These are phyloP conservation scores for Nematopogon swammerdamellus DNA, from an alignment of 2,888 invertebrate genomes.

Conservation along the genomic window DNA sequence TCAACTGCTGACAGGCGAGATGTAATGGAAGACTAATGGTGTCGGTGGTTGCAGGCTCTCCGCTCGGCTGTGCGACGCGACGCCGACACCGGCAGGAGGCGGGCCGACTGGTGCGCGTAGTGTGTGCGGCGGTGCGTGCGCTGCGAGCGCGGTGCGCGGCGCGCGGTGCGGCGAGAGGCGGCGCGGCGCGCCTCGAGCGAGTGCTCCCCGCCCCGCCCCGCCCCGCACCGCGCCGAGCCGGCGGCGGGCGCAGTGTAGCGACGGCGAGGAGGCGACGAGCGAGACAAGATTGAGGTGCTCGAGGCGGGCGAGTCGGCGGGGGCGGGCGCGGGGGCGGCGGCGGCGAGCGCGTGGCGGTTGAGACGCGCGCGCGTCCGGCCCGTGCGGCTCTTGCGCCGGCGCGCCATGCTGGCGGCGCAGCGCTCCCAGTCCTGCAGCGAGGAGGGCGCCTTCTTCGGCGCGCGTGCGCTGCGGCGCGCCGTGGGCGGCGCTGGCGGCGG, in stretches of 20 bases:
- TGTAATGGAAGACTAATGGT: too few species aligned
- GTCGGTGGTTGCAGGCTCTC: too few species aligned
- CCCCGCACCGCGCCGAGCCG: background rate
- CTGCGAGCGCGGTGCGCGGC: constrained; percentile 12
- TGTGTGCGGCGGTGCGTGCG: constrained; percentile 17
- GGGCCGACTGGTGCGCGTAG: too few species aligned
- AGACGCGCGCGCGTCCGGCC: constrained; percentile 54
- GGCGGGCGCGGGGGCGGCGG: constrained; percentile 54
- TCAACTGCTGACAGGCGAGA: too few species aligned
- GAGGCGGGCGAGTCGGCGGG: constrained; percentile 45
- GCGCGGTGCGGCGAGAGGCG: too few species aligned
- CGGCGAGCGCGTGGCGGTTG: constrained; percentile 45
- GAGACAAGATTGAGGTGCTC: constrained; percentile 49
- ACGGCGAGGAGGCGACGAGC: background rate
- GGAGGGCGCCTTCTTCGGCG: constrained; percentile 54
- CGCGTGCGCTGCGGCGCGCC: constrained; percentile 54
- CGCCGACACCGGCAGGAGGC: too few species aligned
- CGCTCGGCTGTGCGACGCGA: too few species aligned
- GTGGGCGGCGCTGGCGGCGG: constrained; percentile 57
- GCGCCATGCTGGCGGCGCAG: constrained; percentile 52
- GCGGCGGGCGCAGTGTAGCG: constrained; percentile 1
- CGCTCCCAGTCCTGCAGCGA: constrained; percentile 55
- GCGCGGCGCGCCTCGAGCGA: constrained; percentile 15
- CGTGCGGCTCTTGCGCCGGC: constrained; percentile 37
- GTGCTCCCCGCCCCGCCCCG: too few species aligned